Evolutionary conservation across 1,140 invertebrate species (phyloP).

Genomic region (Dendrolimus kikuchii): DNA sequence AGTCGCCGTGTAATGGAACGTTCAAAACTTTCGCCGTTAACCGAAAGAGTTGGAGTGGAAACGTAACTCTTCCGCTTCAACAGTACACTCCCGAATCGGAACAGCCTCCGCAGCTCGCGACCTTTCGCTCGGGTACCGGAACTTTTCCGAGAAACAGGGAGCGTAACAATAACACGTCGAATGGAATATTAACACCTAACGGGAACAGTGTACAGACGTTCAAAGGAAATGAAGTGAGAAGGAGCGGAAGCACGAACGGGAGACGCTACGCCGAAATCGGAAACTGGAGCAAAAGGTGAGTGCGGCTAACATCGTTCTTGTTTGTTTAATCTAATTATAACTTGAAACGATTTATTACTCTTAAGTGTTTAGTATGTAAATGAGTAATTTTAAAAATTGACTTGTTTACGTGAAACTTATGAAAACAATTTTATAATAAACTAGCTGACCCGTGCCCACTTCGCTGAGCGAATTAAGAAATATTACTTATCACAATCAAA

Average conservation of each 20-base stretch:
- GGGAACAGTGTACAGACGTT: conserved; percentile 62
- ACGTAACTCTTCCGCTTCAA: conserved; percentile 66
- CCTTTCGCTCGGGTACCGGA: conserved; percentile 65
- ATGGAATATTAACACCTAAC: conserved; percentile 70
- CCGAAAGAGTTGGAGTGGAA: conserved; percentile 71
- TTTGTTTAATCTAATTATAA: neutral
- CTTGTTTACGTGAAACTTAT: no score
- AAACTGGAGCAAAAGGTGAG: conserved; percentile 71
- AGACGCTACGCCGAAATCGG: conserved; percentile 71
- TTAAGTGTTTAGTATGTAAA: no score
- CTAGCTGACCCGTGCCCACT: no score
- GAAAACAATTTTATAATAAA: no score
- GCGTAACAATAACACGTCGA: conserved; percentile 58
- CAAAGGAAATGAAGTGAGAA: conserved; percentile 69
- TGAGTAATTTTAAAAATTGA: no score
- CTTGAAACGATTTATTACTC: neutral
- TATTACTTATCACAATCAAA: no score
- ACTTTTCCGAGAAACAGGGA: conserved; percentile 64
- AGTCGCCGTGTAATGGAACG: conserved; percentile 56
- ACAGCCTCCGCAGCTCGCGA: conserved; percentile 55
- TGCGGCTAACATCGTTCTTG: conserved; percentile 1
- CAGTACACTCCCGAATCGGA: conserved; percentile 50
- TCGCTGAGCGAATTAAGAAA: no score
- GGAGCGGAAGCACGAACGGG: conserved; percentile 64
- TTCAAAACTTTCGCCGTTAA: conserved; percentile 67